Evolutionary conservation across 2,797 vertebrate species (phyloP), one percentile per base, ranked within the genome.

Genomic region (Adelosebastes latens): DNA sequence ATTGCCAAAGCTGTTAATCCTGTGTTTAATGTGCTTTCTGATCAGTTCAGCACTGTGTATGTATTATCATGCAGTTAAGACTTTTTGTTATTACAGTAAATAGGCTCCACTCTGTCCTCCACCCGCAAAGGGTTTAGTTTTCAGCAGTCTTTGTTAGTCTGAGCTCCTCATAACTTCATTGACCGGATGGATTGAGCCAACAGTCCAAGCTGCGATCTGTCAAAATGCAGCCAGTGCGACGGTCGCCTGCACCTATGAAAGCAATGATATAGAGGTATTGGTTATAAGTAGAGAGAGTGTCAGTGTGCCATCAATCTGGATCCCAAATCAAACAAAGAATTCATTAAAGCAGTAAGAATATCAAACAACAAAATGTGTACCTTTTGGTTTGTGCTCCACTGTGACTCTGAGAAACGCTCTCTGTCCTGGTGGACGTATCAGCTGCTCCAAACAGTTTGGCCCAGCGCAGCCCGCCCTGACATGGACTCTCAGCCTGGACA

Each of bases 211-310:
- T 97, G 91, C 0, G 96, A 96, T 86, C 94, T 95, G 93, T 98
- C 96, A 93, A 99, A 89, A 81, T 96, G 96, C 67, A 99, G 94
- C 98, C 98, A 99, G 72, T 97, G 96, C 0, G 98, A 99, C 0
- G 98, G 98, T 49, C 96, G 87, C 85, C 96, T 98, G 63, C 2
- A 74, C 66, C 89, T 90, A 42, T 25, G 53, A 70, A 70, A 72
- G 52, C 53, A 65, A 62, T 20, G 42, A 86, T 11, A 60, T 31
- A 80, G 29, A 73, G 4, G 14, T 59, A 27, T 49, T 73, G 20
- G 42, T 84, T 31, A 73, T 31, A 6, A 76, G 31, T 16, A 42
- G 4, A 36, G 22, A 65, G 55, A 14, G 3, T 55, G 32, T 49
- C 39, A 42, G 39, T 6, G 2, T 42, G 14, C 34, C 2, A 32